Conservation (phyloP, 2,888 invertebrate genomes). For the Drosophila setosimentum region DNA sequence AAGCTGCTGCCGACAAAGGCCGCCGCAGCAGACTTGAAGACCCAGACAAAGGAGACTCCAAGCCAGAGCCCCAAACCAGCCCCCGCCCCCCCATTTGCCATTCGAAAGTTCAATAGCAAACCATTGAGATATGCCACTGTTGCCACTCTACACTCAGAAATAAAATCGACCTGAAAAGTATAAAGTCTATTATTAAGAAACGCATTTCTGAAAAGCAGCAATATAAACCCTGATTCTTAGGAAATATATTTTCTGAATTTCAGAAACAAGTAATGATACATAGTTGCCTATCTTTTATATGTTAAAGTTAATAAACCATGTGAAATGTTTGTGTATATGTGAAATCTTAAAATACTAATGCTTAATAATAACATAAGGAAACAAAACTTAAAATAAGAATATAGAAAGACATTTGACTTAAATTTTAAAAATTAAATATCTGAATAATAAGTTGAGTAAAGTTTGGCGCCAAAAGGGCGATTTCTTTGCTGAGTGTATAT, state of each 20-base stretch:
- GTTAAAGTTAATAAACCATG: too few relatives aligned
- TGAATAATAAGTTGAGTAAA: neutral
- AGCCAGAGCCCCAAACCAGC: slow-evolving; percentile 1
- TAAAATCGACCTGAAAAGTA: neutral
- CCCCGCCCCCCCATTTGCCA: slow-evolving; percentile 59
- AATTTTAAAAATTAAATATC: neutral
- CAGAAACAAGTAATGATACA: too few relatives aligned
- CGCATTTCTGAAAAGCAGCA: too few relatives aligned
- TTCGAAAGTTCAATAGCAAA: slow-evolving; percentile 56
- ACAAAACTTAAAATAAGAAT: too few relatives aligned
- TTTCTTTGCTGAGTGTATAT: neutral
- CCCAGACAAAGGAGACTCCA: slow-evolving; percentile 44
- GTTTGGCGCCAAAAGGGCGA: neutral
- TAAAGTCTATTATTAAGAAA: too few relatives aligned
- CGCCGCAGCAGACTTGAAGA: slow-evolving; percentile 23
- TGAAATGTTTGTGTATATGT: too few relatives aligned
- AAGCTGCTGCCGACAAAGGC: slow-evolving; percentile 56
- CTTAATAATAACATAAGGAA: too few relatives aligned
- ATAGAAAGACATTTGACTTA: neutral
- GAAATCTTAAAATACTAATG: too few relatives aligned
- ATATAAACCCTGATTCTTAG: too few relatives aligned
- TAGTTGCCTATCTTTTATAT: too few relatives aligned
- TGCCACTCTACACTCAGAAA: neutral
- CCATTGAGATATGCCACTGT: slow-evolving; percentile 21
- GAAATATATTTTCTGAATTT: too few relatives aligned